Evolutionary conservation across 35 echinoderm and acorn worm genomes (phyloP), one percentile per base, ranked within the genome.

Genomic region (Anneissia japonica): DNA sequence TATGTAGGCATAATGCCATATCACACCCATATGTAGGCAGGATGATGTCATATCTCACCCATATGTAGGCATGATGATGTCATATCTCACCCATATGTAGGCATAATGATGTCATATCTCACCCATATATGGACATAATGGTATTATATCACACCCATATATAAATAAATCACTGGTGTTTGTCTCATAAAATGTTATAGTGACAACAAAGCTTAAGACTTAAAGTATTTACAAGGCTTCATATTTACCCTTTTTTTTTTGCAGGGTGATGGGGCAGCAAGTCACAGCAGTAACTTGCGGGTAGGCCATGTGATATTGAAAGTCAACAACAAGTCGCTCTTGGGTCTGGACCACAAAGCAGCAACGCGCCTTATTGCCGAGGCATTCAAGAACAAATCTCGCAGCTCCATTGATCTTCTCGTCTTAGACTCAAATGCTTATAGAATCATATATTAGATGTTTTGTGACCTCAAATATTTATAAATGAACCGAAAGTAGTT

Each of bases 261-360:
- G 38, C 85, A 97, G 94, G 78, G 82, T 76, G 94, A 88, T 75
- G 94, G 94, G 38, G 93, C 94, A 31, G 94, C 94, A 0, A 79
- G 93, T 35, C 88, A 85, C 33, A 97, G 83, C 74, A 97, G 94
- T 74, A 91, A 88, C 82, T 81, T 97, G 13, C 88, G 90, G 32
- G 91, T 92, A 0, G 94, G 94, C 34, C 94, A 97, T 88, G 91
- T 97, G 41, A 93, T 97, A 30, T 17, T 97, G 12, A 93, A 86
- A 37, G 94, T 97, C 43, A 93, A 93, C 37, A 88, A 82, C 36
- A 90, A 84, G 40, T 74, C 92, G 40, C 46, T 97, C 10, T 80
- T 72, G 1, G 91, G 91, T 23, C 91, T 93, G 16, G 77, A 80
- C 19, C 94, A 97, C 78, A 88, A 89, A 35, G 91, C 93, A 79